Evolutionary conservation across 2,797 vertebrate genomes (phyloP).

Genomic region (Urophycis tenuis): DNA sequence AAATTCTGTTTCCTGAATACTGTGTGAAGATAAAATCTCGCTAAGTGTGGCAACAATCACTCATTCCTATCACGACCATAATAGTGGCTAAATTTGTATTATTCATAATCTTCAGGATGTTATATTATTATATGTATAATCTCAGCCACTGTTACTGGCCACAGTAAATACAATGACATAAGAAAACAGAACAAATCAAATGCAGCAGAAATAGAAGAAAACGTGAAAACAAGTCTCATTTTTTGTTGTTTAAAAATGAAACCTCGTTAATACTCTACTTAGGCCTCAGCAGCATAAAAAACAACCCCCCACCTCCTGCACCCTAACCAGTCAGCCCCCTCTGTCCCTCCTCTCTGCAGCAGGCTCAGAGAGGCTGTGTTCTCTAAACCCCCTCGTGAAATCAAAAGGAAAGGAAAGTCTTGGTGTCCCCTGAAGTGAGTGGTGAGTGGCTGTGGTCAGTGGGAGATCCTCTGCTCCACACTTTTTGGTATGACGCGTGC

Average conservation of each 20-base stretch:
- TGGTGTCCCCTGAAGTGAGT: slow-evolving; percentile 60
- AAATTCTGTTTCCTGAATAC: slow-evolving; percentile 70
- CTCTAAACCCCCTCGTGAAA: slow-evolving; percentile 27
- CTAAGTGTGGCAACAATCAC: slow-evolving; percentile 73
- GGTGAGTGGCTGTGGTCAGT: slow-evolving; percentile 52
- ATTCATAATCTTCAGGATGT: slow-evolving; percentile 61
- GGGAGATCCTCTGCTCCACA: slow-evolving; percentile 35
- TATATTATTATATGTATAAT: slow-evolving; percentile 59
- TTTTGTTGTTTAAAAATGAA: slow-evolving; percentile 56
- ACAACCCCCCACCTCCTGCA: slow-evolving; percentile 25
- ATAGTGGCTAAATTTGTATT: slow-evolving; percentile 67
- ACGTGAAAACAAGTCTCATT: slow-evolving; percentile 60
- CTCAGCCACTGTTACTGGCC: slow-evolving; percentile 68
- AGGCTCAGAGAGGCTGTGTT: slow-evolving; percentile 14
- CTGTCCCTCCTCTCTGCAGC: too few species aligned
- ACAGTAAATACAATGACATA: slow-evolving; percentile 66
- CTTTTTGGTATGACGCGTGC: slow-evolving; percentile 75
- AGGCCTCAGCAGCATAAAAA: slow-evolving; percentile 62
- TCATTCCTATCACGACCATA: slow-evolving; percentile 72
- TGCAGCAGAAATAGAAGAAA: slow-evolving; percentile 64
- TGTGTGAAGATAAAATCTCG: slow-evolving; percentile 68
- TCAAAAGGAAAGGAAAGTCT: slow-evolving; percentile 34
- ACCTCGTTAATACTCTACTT: slow-evolving; percentile 63
- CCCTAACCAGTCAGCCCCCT: not conserved
- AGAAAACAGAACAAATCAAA: slow-evolving; percentile 45